Conservation (phyloP, 2,797 vertebrate genomes). For the Scyliorhinus canicula region DNA sequence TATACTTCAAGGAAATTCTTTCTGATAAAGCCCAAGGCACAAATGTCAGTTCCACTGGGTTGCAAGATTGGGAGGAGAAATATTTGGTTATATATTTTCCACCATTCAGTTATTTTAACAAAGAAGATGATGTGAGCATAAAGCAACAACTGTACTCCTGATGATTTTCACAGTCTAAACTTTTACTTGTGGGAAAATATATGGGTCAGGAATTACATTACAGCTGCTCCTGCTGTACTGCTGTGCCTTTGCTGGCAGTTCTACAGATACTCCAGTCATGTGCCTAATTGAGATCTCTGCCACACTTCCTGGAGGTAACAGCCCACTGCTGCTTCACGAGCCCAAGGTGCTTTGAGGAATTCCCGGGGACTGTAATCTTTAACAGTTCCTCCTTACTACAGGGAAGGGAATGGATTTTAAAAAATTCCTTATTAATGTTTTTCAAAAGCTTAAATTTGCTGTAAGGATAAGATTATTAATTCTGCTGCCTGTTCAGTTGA, state of each 20-base stretch:
- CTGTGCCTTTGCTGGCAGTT: neutral
- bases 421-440: neutral
- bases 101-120: neutral
- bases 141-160: neutral
- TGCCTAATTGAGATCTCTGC: neutral
- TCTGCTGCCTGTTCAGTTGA: neutral
- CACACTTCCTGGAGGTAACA: neutral
- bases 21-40: neutral
- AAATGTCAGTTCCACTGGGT: neutral
- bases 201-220: neutral
- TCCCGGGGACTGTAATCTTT: neutral
- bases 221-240: neutral
- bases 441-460: neutral
- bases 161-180: neutral
- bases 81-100: neutral
- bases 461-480: neutral
- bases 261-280: neutral
- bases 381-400: neutral
- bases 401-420: neutral
- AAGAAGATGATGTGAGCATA: neutral
- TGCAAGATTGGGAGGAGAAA: neutral
- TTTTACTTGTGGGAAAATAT: neutral
- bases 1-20: neutral
- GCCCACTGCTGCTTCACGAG: too few relatives aligned
- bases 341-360: neutral